Percentiles rank a stretch among this genome's conserved stretches.
Evolutionary conservation across 2,888 invertebrate species (phyloP).

Genomic region (Ischnus inquisitorius): DNA sequence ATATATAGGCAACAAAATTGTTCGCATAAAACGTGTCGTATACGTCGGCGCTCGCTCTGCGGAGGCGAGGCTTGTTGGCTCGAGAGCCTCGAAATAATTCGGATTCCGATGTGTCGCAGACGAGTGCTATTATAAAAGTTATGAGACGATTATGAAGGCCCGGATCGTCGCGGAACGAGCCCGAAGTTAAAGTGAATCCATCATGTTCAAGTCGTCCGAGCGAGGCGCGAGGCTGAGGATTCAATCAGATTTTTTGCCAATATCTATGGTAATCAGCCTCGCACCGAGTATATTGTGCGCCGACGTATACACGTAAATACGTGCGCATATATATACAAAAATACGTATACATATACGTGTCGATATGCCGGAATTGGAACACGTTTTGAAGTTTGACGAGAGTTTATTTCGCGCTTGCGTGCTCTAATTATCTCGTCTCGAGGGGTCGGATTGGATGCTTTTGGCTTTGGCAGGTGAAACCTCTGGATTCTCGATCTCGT

Average conservation of each 20-base stretch:
- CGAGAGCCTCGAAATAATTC: background rate
- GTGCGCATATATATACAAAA: constrained; percentile 14
- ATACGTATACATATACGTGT: constrained; percentile 24
- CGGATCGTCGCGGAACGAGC: constrained; percentile 5
- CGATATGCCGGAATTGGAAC: constrained; percentile 35
- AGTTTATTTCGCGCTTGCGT: constrained; percentile 68
- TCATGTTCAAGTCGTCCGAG: constrained; percentile 27
- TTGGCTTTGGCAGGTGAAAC: constrained; percentile 63
- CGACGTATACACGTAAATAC: constrained; percentile 11
- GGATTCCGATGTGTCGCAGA: constrained; percentile 4
- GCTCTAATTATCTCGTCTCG: constrained; percentile 68
- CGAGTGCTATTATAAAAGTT: constrained; percentile 17
- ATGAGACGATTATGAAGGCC: background rate
- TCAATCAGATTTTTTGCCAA: constrained; percentile 56
- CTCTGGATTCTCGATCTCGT: constrained; percentile 20
- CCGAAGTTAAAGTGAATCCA: constrained; percentile 44
- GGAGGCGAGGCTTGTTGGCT: background rate
- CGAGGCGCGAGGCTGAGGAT: constrained; percentile 29
- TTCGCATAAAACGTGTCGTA: constrained; percentile 1
- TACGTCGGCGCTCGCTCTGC: background rate
- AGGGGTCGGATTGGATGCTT: constrained; percentile 52
- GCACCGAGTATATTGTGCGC: constrained; percentile 31
- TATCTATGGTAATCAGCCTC: constrained; percentile 63
- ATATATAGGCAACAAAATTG: constrained; percentile 27
- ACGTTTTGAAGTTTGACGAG: constrained; percentile 61